Conservation (phyloP, 1,140 invertebrate genomes). For the Leptinotarsa texana region DNA sequence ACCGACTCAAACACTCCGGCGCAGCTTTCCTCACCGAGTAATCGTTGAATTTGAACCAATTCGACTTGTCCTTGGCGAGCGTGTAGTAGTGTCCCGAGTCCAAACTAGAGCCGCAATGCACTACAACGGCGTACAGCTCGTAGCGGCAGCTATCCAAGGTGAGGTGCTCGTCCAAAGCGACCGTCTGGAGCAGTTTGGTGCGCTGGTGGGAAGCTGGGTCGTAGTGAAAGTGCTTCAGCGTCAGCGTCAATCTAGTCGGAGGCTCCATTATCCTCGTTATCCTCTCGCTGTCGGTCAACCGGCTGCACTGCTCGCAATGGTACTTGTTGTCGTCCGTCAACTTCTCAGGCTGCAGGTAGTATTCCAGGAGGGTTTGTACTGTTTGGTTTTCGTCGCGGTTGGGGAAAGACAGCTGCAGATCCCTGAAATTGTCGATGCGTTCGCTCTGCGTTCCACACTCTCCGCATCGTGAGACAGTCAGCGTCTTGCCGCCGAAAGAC, state of each 20-base stretch:
- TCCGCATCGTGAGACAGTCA: slow-evolving; percentile 72
- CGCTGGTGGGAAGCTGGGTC: slow-evolving; percentile 70
- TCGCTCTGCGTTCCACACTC: slow-evolving; percentile 71
- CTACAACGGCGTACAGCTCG: slow-evolving; percentile 77
- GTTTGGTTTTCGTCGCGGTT: slow-evolving; percentile 60
- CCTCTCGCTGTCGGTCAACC: slow-evolving; percentile 75
- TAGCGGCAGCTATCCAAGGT: slow-evolving; percentile 63
- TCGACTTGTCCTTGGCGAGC: slow-evolving; percentile 69
- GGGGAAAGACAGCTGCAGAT: slow-evolving; percentile 81
- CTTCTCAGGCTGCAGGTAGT: slow-evolving; percentile 75
- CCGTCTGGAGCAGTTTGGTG: slow-evolving; percentile 73
- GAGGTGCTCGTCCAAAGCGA: slow-evolving; percentile 66
- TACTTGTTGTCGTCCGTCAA: slow-evolving; percentile 80
- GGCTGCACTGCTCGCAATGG: slow-evolving; percentile 75
- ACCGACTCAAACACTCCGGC: slow-evolving; percentile 62
- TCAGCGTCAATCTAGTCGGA: slow-evolving; percentile 77
- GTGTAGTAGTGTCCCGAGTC: slow-evolving; percentile 88
- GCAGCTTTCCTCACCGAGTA: slow-evolving; percentile 67
- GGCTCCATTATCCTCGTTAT: slow-evolving; percentile 71
- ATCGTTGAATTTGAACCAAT: slow-evolving; percentile 85
- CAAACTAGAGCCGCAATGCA: slow-evolving; percentile 80
- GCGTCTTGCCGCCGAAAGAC: slow-evolving; percentile 74
- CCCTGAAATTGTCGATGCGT: slow-evolving; percentile 76
- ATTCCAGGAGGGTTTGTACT: slow-evolving; percentile 73
- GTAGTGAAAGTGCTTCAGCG: slow-evolving; percentile 78